Evolutionary conservation across 2,113 vertebrate species (phyloP), one percentile per base, ranked within the genome.

Genomic region (Atherinomorus stipes): DNA sequence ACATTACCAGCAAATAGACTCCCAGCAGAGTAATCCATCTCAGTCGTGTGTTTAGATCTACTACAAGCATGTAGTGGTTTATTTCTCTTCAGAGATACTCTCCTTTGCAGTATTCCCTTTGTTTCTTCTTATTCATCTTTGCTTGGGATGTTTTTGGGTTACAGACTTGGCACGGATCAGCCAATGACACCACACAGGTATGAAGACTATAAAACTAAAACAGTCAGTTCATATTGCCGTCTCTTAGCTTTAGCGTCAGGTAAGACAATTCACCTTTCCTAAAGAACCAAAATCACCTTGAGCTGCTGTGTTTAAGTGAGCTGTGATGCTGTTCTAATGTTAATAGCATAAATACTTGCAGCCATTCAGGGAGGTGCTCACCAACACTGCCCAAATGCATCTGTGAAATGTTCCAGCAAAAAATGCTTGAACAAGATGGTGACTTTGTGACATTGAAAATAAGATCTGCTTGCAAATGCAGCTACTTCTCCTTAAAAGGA

Each of bases 351-450:
- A 66, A 81, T 70, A 31, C 22, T 34, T 44, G 1, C 40, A 22
- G 21, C n/a, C 61, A 25, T 57, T 63, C 42, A 26, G 11, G 11
- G 19, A 65, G 51, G 31, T 51, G 37, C 11, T 40, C 63, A 22
- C 12, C 34, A 64, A 73, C 37, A 53, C 23, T 50, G 5, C 52
- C n/a, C 31, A 62, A 15, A 54, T 84, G 56, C 11, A 37, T 62
- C 44, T 26, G 42, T 53, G 62, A 50, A 75, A 71, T 65, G 37
- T 76, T 44, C 26, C 68, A 37, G 64, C 50, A 59, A 66, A 12
- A 61, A 64, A 80, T 50, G 53, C 19, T 62, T 13, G 19, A 64
- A 69, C 44, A 74, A 76, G 72, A 85, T 65, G 31, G 50, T 63
- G 68, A 54, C 75, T 34, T 34, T 8, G 63, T 59, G 58, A 37